These are phyloP conservation scores for Fragum sueziense DNA, from an alignment of 2,888 invertebrate genomes.

Conservation along the genomic window DNA sequence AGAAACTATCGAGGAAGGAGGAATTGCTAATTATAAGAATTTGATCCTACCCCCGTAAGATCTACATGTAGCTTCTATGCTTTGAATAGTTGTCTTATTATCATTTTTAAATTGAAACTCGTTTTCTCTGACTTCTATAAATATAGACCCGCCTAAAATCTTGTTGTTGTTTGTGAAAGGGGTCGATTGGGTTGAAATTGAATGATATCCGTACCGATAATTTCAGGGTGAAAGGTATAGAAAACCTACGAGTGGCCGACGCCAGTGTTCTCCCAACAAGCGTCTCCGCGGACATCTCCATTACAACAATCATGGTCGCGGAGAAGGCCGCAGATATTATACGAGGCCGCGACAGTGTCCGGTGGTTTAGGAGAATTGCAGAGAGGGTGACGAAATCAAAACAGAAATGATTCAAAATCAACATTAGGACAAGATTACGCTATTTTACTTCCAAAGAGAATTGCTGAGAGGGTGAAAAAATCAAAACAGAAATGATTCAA, in stretches of 20 bases:
- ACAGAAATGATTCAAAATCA: too few species aligned
- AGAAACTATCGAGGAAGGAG: background rate
- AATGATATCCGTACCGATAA: too few species aligned
- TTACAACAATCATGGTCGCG: slow-evolving; percentile 68
- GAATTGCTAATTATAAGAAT: background rate
- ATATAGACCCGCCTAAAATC: too few species aligned
- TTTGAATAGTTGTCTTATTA: too few species aligned
- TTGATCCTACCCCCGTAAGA: background rate
- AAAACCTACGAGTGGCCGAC: slow-evolving; percentile 64
- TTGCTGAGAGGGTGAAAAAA: too few species aligned
- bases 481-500: too few species aligned
- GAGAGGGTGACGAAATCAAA: slow-evolving; percentile 21
- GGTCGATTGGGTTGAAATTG: too few species aligned
- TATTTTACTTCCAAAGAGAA: too few species aligned
- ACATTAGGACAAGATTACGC: too few species aligned
- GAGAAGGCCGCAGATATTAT: slow-evolving; percentile 67
- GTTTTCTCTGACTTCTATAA: too few species aligned
- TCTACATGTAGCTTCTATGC: background rate
- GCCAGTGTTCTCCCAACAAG: slow-evolving; percentile 66
- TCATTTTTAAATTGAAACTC: too few species aligned
- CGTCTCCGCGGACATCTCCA: slow-evolving; percentile 62
- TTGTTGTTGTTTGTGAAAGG: too few species aligned
- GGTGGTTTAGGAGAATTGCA: slow-evolving; percentile 39
- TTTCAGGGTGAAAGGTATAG: slow-evolving; percentile 65
- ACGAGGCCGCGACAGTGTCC: slow-evolving; percentile 51